Evolutionary conservation across 1,140 invertebrate species (phyloP).

Genomic region (Conopomorpha cramerella): DNA sequence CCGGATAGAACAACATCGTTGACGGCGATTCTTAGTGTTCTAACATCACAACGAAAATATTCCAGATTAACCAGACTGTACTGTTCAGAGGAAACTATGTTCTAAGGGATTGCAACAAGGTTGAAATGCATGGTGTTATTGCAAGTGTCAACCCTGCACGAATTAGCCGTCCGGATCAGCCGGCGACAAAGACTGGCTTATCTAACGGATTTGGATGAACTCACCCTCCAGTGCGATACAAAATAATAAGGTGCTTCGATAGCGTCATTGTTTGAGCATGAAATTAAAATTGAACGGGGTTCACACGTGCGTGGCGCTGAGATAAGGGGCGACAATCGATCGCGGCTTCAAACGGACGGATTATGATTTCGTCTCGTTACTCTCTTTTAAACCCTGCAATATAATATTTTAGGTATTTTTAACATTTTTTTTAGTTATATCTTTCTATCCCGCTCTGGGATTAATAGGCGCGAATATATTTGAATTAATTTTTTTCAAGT

Average conservation of each 20-base stretch:
- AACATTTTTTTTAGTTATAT: neutral
- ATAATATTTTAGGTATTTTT: neutral
- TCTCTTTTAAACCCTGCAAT: neutral
- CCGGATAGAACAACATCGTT: slow-evolving; percentile 16
- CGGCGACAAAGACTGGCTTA: slow-evolving; percentile 48
- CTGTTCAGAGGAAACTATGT: no score
- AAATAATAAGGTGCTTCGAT: slow-evolving; percentile 56
- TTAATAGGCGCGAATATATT: neutral
- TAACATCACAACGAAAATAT: no score
- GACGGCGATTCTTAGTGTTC: slow-evolving; percentile 26
- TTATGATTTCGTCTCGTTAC: no score
- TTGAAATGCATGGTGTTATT: no score
- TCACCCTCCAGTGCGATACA: slow-evolving; percentile 45
- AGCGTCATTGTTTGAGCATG: slow-evolving; percentile 58
- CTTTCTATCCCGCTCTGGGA: neutral
- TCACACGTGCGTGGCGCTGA: slow-evolving; percentile 49
- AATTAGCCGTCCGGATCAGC: slow-evolving; percentile 42
- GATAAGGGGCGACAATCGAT: slow-evolving; percentile 35
- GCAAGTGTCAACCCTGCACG: no score
- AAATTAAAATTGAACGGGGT: slow-evolving; percentile 59
- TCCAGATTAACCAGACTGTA: no score
- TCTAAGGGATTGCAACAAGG: no score
- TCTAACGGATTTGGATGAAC: slow-evolving; percentile 53
- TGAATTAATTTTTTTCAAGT: neutral
- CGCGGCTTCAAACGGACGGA: no score